Evolutionary conservation across 2,797 vertebrate species (phyloP), one percentile per base, ranked within the genome.

Genomic region (Artibeus lituratus): DNA sequence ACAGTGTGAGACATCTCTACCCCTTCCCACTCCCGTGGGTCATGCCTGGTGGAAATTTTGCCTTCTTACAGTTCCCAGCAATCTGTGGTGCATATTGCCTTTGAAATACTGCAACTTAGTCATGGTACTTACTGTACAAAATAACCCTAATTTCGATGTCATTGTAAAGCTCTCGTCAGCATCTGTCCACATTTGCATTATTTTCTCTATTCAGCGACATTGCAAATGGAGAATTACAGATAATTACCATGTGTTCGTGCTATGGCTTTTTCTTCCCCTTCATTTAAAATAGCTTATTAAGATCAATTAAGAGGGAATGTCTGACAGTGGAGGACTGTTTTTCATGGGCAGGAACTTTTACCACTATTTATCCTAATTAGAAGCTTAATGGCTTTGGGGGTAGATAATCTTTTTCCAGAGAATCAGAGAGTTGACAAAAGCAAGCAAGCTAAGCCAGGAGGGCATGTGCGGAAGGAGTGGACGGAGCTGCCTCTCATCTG

Each of bases 211-310:
- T 94, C 93, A 92, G 86, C 94, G 82, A 97, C 97, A 96, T 97
- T 85, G 39, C 51, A 81, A 93, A 90, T 95, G 96, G 91, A 97
- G 94, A 95, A 96, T 97, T 2, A 67, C 0, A 80, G 95, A 94
- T 96, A 55, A 96, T 96, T 97, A 65, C 53, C 82, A 42, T 51
- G 49, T 80, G 82, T 80, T 73, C 55, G 90, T 73, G 26, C 90
- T 51, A 1, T 76, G 69, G 77, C 57, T 89, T 81, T 87, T 0
- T 44, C 44, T 55, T 18, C 47, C 32, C 19, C 70, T 94, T 95
- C 93, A 93, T 97, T 96, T 96, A 95, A 92, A 97, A 83, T 84
- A 0, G 4, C 96, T 97, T 96, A 95, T 97, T 97, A 96, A 96
- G 82, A 81, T 93, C 96, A 72, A 67, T 97, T 97, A 93, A 91